Evolutionary conservation across 2,888 invertebrate genomes (phyloP), one percentile per base, ranked within the genome.

Genomic region (Melanostoma scalare): DNA sequence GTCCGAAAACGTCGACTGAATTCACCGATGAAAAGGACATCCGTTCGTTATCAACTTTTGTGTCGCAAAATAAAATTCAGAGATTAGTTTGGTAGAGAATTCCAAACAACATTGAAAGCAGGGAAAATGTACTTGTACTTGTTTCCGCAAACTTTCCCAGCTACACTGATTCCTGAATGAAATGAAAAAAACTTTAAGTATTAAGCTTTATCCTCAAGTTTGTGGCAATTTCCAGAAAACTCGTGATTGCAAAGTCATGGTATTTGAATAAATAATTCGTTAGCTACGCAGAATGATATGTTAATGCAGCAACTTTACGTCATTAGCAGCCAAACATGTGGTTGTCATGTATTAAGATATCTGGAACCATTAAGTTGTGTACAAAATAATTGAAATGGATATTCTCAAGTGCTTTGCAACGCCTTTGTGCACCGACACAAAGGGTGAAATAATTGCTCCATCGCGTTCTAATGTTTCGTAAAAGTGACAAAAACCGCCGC

Each of bases 371-470:
- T 61, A 71, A 71, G 61, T 63, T 42, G 33, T 38, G 44, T 48
- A 30, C 65, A 58, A 65, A 56, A 71, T 80, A 80, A 80, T 81
- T 81, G 77, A 71, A 69, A 81, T 76, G 67, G 58, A 81, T 81
- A 65, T 40, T 44, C 67, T 9, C 10, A 6, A 63, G 52, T 58
- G 48, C 56, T 50, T 63, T 53, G 6, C 3, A 30, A 4, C 6
- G 6, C 36, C 33, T 44, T 20, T 50, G 55, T 69, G 38, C 40
- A 61, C 20, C 20, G 20, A 20, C 20, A 20, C 20, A 20, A 20
- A 20, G 20, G 1, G 20, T 53, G 40, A 20, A 65, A 65, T 82
- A 82, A 82, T 82, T 82, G 69, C 69, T 53, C 42, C 69, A 78
- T 82, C 40, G 78, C 82, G 73, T 69, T 73, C 69, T 82, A 78